phyloP scores from a whole-genome alignment of 2,888 invertebrate genomes.

The Fragum whitleyi region DNA sequence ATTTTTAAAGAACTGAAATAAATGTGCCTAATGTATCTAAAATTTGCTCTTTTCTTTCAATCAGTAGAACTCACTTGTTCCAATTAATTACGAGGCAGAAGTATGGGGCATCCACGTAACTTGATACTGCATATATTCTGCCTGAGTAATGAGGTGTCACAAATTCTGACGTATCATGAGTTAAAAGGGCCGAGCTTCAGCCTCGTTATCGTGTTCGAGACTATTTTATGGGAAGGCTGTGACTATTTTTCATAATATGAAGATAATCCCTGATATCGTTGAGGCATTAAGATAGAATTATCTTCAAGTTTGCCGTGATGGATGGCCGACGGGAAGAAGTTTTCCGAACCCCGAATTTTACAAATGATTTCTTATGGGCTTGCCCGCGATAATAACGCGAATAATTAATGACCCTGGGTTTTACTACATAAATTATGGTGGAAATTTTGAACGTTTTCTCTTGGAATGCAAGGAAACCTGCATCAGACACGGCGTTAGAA shows the following conservation, averaged over 20 bases:
- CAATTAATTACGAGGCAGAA: constrained; percentile 5
- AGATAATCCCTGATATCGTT: constrained; percentile 58
- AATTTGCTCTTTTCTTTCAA: neutral
- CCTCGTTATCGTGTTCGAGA: constrained; percentile 59
- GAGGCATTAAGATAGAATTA: constrained; percentile 67
- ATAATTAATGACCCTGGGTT: constrained; percentile 49
- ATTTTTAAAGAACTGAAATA: no score
- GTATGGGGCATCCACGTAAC: constrained; percentile 39
- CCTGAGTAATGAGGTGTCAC: constrained; percentile 67
- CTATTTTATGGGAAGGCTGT: constrained; percentile 66
- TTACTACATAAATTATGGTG: constrained; percentile 27
- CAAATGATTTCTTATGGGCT: constrained; percentile 65
- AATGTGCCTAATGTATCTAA: neutral
- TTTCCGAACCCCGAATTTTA: constrained; percentile 52
- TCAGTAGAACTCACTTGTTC: constrained; percentile 17
- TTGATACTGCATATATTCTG: constrained; percentile 46
- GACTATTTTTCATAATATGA: constrained; percentile 66
- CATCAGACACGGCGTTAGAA: neutral
- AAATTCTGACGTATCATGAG: constrained; percentile 55
- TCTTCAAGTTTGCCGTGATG: constrained; percentile 55
- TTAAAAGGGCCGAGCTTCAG: constrained; percentile 37
- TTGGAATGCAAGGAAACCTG: neutral
- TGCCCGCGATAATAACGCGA: constrained; percentile 45
- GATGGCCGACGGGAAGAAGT: constrained; percentile 48
- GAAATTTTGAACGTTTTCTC: constrained; percentile 10